Base-by-base conservation (phyloP, 2,797 vertebrate species). In the Knipowitschia caucasica region DNA sequence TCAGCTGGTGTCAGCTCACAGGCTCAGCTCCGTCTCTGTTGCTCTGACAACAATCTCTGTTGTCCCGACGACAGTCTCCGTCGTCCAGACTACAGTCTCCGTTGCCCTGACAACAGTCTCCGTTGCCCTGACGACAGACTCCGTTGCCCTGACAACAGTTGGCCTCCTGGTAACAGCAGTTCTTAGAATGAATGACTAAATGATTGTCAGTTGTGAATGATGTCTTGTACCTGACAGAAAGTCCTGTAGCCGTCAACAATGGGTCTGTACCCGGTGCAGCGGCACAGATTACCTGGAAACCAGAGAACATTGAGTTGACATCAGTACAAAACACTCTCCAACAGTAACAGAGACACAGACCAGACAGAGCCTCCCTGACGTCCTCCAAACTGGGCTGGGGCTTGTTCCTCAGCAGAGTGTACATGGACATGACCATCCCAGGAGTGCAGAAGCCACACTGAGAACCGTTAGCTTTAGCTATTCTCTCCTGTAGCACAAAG, bases 361-460 rank as follows among this genome's bases (percentile, higher is more conserved):
- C 90, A 1, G 80, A 90, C n/a, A 95, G 78, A 24, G 89, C 86
- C 56, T 90, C 78, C 1, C 64, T 77, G 55, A 94, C 82, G 64
- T 95, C 90, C 0, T 92, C 89, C 82, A 91, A 78, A 24, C 62
- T 84, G 67, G 92, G 93, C 46, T 89, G 81, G 0, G 78, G 87
- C 3, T 87, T 77, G 75, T 93, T 98, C 71, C 94, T 93, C 60
- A 98, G 84, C 64, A 97, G 88, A 0, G 92, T 21, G 50, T 96
- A 98, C 83, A 92, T 89, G 52, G 94, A 94, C 93, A 96, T 96
- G 83, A 98, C 95, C 90, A 98, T 94, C 30, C 94, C 95, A 0
- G 95, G 94, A 0, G 93, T 93, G 71, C 94, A 98, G 88, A 97
- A 98, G 21, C 95, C 94, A 2, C 94, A 95, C 73, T 96, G 94